Base-by-base conservation (phyloP, 2,113 vertebrate genomes). In the Chauna torquata region DNA sequence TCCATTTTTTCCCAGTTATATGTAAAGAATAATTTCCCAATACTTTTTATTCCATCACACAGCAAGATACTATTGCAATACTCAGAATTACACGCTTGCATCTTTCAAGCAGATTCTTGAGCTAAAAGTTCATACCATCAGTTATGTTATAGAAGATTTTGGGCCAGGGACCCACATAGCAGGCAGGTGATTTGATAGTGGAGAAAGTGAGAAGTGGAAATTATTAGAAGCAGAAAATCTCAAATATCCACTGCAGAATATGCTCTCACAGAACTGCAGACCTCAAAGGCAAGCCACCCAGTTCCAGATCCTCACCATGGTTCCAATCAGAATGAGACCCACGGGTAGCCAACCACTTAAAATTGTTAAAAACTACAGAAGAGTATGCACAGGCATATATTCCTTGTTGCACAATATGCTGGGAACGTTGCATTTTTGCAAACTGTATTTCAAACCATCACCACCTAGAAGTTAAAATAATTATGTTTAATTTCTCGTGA, bases 271-370 rank as follows among this genome's bases (percentile, higher is more conserved):
- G 30, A 87, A 74, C 40, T 44, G 36, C 22, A 78, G 36, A 38
- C 23, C 17, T 70, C 59, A 78, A 76, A 85, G 28, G 19, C 19
- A 82, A 88, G 78, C 4, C 1, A 4, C 9, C 17, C 32, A 20
- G 28, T 52, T 75, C 8, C 49, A 78, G 18, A 50, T n/a, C 47
- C 0, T 44, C 8, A 16, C 20, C 50, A 36, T 27, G 24, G 12
- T 11, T 69, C 66, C 68, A 45, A 85, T 36, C 11, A 1, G 5
- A 47, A 74, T n/a, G 36, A 74, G 14, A 45, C 14, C 20, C 23
- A n/a, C 11, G 19, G 8, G 32, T 19, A 50, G 4, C 13, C 25
- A 28, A 8, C 13, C 0, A 0, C 47, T 74, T 55, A 54, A 76
- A 77, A 69, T 1, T 19, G 4, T 50, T 50, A 32, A 72, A 86